Base-by-base conservation (phyloP, 2,888 invertebrate genomes). In the Quadroppia sp. region DNA sequence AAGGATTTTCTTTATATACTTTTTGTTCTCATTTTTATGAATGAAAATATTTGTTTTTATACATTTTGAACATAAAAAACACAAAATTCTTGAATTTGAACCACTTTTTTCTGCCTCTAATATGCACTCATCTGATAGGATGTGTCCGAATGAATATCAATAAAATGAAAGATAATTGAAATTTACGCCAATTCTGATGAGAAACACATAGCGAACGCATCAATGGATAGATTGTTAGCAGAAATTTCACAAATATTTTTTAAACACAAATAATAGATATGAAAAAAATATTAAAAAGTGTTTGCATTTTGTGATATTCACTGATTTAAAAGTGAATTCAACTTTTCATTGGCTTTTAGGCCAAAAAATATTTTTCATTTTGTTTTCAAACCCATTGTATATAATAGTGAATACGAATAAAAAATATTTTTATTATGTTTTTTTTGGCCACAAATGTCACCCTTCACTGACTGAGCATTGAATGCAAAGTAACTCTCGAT, bases 241-340 rank as follows among this genome's bases (percentile, higher is more conserved):
- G 11, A 36, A 36, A 7, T 36, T 36, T 36, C n/a, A n/a, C n/a
- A n/a, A n/a, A n/a, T n/a, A n/a, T n/a, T n/a, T n/a, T n/a, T n/a
- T n/a, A n/a, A n/a, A n/a, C n/a, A n/a, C n/a, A n/a, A n/a, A n/a
- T n/a, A n/a, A n/a, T 36, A 36, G 36, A 7, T 36, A 36, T 7
- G 4, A 4, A 36, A 11, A 36, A 36, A 36, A 36, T 36, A 36
- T 36, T 36, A 50, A 17, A 50, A 50, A 50, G 17, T n/a, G 50
- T 50, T 50, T 50, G 50, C 50, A 50, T 50, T 50, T 50, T n/a
- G 50, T 50, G n/a, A n/a, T n/a, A n/a, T n/a, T n/a, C n/a, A n/a
- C n/a, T n/a, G n/a, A n/a, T n/a, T 36, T 4, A 11, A 36, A 11
- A 36, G 11, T 36, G 36, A n/a, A n/a, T n/a, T n/a, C n/a, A n/a